Base-by-base conservation (phyloP, 2,113 vertebrate species). In the Raja brachyura region DNA sequence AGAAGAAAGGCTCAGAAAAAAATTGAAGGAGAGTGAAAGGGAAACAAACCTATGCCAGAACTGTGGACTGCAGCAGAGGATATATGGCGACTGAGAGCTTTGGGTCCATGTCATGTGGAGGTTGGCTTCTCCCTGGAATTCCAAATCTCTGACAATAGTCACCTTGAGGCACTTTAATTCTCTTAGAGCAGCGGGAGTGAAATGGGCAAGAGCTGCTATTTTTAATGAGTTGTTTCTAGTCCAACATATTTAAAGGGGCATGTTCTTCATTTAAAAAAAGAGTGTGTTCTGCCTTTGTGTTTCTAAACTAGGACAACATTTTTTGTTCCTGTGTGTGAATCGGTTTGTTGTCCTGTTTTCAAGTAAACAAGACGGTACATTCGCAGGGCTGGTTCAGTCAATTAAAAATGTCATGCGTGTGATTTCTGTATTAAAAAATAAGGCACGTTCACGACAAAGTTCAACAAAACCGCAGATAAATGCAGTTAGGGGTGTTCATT, bases 141-240 rank as follows among this genome's bases (percentile, higher is more conserved):
- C 83, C n/a, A n/a, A 63, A 88, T 66, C 56, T 88, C 83, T 61
- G 63, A n/a, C 83, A 88, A 88, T 31, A 31, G 59, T 88, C 83
- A 66, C 83, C 83, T 88, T 31, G 59, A 88, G 83, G 83, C 83
- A 88, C 59, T 88, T 88, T 31, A 88, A 88, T 88, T 88, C 83
- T 88, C 61, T n/a, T 8, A 18, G 83, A 88, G 59, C 83, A 88
- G 83, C 83, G 61, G 83, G 83, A 63, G 59, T 31, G 83, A 88
- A 88, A 88, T 88, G 59, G 83, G 83, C 83, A 88, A 66, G 83
- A 88, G 59, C 83, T 88, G 83, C 59, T 63, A 88, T 88, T 88
- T 88, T 88, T 88, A 88, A 88, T 88, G 83, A 88, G 83, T 88
- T 88, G 83, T 88, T 88, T 88, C 28, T 66, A 31, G 83, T 88